Evolutionary conservation across 2,888 invertebrate genomes (phyloP).

Genomic region (Harpalus rubripes): DNA sequence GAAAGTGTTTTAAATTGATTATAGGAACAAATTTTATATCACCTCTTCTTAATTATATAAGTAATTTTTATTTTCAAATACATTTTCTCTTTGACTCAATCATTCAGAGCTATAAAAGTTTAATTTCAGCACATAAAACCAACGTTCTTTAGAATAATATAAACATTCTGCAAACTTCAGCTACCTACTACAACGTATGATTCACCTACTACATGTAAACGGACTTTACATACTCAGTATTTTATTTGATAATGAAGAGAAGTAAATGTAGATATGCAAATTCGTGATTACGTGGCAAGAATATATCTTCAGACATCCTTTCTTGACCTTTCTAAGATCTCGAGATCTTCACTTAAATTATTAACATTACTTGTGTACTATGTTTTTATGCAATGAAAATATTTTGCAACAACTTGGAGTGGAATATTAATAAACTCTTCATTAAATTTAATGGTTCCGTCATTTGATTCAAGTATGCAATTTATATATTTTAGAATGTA

Average conservation of each 20-base stretch:
- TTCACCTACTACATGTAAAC: neutral
- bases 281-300: slow-evolving; percentile 21
- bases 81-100: neutral
- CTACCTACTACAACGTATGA: neutral
- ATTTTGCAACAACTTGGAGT: too few relatives aligned
- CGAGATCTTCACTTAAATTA: neutral
- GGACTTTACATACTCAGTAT: slow-evolving; percentile 6
- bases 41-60: too few relatives aligned
- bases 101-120: neutral
- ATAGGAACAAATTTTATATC: too few relatives aligned
- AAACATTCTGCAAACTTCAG: too few relatives aligned
- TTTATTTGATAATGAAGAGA: slow-evolving; percentile 22
- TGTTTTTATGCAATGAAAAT: neutral
- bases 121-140: neutral
- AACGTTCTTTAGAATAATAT: too few relatives aligned
- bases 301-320: slow-evolving; percentile 11
- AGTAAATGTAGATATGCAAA: slow-evolving; percentile 32
- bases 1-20: too few relatives aligned
- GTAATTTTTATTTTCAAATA: too few relatives aligned
- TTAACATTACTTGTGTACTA: slow-evolving; percentile 13
- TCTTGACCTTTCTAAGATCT: slow-evolving; percentile 16
- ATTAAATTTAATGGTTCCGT: too few relatives aligned
- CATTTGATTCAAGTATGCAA: too few relatives aligned
- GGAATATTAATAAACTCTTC: too few relatives aligned
- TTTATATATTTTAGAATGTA: too few relatives aligned